Percentiles rank a stretch among this genome's conserved stretches.
phyloP scores from a whole-genome alignment of 2,888 invertebrate species.

The Hirtodrosophila trivittata region DNA sequence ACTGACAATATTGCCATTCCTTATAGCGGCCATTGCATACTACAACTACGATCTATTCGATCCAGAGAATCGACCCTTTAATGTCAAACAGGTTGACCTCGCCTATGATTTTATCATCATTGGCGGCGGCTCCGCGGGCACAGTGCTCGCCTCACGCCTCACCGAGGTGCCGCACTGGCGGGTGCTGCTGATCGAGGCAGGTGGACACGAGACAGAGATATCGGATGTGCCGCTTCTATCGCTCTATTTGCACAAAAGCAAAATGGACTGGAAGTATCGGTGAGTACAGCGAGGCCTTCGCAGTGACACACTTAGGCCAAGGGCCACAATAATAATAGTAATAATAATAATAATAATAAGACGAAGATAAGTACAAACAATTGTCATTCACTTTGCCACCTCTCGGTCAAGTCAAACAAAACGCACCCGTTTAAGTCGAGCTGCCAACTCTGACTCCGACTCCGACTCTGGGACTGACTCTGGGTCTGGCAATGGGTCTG shows the following conservation, averaged over 20 bases:
- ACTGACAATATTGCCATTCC: conserved; percentile 89
- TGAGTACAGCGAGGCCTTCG: conserved; percentile 81
- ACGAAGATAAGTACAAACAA: conserved; percentile 37
- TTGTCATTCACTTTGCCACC: conserved; percentile 55
- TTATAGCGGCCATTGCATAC: conserved; percentile 91
- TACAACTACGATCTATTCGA: conserved; percentile 94
- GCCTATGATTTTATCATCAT: conserved; percentile 93
- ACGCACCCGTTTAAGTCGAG: conserved; percentile 21
- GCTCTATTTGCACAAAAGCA: conserved; percentile 93
- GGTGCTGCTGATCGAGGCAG: conserved; percentile 92
- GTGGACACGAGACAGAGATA: conserved; percentile 94
- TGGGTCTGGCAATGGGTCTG: neutral
- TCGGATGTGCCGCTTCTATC: conserved; percentile 94
- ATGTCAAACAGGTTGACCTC: conserved; percentile 86
- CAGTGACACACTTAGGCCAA: conserved; percentile 2
- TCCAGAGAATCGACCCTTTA: conserved; percentile 92
- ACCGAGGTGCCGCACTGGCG: conserved; percentile 91
- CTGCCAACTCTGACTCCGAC: neutral
- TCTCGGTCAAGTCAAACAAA: conserved; percentile 51
- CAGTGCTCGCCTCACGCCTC: conserved; percentile 92
- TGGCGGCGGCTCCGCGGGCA: conserved; percentile 93
- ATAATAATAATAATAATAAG: conserved; percentile 11
- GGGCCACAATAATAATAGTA: conserved; percentile 4
- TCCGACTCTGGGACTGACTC: neutral
- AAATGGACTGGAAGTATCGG: conserved; percentile 95